Conservation (phyloP, 2,797 vertebrate genomes). For the Microtus obscurus region DNA sequence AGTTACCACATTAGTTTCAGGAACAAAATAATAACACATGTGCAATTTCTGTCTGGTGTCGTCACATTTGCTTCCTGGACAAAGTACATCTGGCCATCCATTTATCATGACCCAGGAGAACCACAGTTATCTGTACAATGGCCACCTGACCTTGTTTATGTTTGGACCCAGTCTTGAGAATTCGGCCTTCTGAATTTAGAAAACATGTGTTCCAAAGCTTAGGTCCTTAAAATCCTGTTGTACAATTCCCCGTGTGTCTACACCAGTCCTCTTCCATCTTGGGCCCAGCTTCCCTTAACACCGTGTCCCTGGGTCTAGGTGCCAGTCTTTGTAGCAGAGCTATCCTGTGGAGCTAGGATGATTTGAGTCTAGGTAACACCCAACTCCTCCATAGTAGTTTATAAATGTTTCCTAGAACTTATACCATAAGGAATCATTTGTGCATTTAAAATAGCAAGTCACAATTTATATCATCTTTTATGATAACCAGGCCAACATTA, state of each 20-base stretch:
- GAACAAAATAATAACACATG: not conserved
- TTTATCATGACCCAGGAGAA: not conserved
- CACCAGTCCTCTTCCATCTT: not conserved
- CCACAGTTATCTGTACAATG: not conserved
- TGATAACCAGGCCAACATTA: not conserved
- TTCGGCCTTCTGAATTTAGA: not conserved
- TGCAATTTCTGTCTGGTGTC: not conserved
- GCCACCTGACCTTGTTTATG: slow-evolving; percentile 2
- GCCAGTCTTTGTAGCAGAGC: not conserved
- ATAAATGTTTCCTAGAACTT: not conserved
- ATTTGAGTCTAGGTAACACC: not conserved
- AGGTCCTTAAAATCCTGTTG: not conserved
- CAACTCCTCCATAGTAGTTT: not conserved
- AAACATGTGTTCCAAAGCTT: not conserved
- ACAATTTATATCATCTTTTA: not conserved
- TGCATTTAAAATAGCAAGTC: not conserved
- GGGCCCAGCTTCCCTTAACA: not conserved
- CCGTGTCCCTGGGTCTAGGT: not conserved
- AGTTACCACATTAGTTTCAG: slow-evolving; percentile 1
- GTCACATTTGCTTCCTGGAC: not conserved
- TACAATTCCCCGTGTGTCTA: not conserved
- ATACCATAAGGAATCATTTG: not conserved
- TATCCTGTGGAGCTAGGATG: not conserved
- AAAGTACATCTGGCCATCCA: not conserved
- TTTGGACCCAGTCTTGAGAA: slow-evolving; percentile 38